Conservation (phyloP, 2,113 vertebrate genomes). For the Electrona antarctica region DNA sequence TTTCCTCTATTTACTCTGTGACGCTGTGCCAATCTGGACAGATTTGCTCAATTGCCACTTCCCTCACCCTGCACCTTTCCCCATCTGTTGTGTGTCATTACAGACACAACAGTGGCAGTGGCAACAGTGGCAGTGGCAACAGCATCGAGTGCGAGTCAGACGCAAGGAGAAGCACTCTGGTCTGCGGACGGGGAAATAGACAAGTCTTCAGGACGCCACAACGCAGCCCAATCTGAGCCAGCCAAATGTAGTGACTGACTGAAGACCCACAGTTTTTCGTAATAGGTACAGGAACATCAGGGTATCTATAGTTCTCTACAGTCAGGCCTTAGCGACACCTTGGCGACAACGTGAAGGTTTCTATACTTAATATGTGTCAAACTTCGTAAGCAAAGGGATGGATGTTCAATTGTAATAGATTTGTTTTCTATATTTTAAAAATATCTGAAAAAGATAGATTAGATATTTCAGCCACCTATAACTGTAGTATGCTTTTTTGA, state of each 20-base stretch:
- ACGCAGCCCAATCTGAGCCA: conserved; percentile 52
- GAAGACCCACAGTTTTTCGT: conserved; percentile 40
- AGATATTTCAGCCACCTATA: conserved; percentile 23
- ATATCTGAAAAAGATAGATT: neutral
- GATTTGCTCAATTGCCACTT: too few relatives aligned
- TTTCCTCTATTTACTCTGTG: neutral
- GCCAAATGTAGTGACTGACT: conserved; percentile 52
- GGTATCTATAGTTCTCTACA: conserved; percentile 47
- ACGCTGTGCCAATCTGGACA: too few relatives aligned
- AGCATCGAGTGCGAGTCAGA: conserved; percentile 45
- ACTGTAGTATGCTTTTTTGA: conserved; percentile 17
- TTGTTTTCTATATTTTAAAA: conserved; percentile 36
- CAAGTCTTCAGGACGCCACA: conserved; percentile 20
- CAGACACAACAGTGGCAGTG: conserved; percentile 60
- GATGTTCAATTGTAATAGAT: conserved; percentile 13
- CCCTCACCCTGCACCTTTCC: too few relatives aligned
- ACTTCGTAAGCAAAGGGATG: conserved; percentile 12
- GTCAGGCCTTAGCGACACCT: conserved; percentile 58
- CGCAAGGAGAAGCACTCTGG: conserved; percentile 55
- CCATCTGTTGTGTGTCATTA: conserved; percentile 33
- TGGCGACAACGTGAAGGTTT: conserved; percentile 40
- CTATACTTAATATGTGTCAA: conserved; percentile 40
- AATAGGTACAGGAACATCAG: conserved; percentile 50
- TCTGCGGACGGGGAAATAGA: conserved; percentile 63
- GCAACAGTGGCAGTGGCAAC: conserved; percentile 16